These are phyloP conservation scores for Vipera latastei DNA, from an alignment of 2,797 vertebrate species.

Conservation along the genomic window DNA sequence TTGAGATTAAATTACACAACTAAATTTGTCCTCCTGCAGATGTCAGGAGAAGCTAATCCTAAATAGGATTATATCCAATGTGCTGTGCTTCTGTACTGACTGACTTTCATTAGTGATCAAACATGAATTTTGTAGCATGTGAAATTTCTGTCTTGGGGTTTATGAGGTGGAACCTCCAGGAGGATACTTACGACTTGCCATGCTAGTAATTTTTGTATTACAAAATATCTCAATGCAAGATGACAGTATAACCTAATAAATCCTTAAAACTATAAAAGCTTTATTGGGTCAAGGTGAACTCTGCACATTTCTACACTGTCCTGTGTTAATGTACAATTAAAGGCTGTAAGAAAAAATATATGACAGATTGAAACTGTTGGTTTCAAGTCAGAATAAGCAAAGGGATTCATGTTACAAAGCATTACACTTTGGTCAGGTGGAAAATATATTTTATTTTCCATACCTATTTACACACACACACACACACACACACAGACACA, in stretches of 20 bases:
- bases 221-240: slow-evolving; percentile 9
- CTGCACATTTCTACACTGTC: slow-evolving; percentile 3
- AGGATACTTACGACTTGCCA: slow-evolving; percentile 54
- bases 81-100: background rate
- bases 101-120: slow-evolving; percentile 1
- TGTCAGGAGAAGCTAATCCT: background rate
- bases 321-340: rapidly evolving
- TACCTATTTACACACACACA: rapidly evolving
- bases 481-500: too few relatives aligned
- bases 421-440: rapidly evolving
- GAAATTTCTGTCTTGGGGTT: slow-evolving; percentile 26
- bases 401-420: background rate
- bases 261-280: slow-evolving; percentile 28
- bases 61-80: background rate
- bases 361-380: rapidly evolving
- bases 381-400: background rate
- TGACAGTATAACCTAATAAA: slow-evolving; percentile 50
- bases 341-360: background rate
- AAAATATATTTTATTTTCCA: background rate
- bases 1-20: background rate
- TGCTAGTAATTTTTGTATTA: slow-evolving; percentile 45
- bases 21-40: background rate
- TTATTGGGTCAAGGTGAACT: slow-evolving; percentile 38
- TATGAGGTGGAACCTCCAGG: slow-evolving; percentile 35
- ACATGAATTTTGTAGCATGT: slow-evolving; percentile 21